Evolutionary conservation across 2,797 vertebrate species (phyloP), one percentile per base, ranked within the genome.

Genomic region (Echiichthys vipera): DNA sequence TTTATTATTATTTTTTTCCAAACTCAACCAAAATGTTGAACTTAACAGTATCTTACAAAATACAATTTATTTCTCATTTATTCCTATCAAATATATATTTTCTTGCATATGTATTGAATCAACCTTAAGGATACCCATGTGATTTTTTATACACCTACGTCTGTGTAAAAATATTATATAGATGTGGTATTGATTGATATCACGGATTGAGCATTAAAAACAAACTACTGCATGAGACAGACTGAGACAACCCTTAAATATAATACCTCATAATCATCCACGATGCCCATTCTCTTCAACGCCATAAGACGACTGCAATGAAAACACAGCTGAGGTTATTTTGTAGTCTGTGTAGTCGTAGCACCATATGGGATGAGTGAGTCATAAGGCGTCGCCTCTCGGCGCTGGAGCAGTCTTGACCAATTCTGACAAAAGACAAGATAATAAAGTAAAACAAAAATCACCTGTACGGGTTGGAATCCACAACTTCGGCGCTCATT

Each of bases 271-370:
- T 99, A 99, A 88, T 99, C 94, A 39, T 96, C 93, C 75, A 99
- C 98, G 80, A 99, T 98, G 70, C 98, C 98, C 98, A 99, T 99
- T 81, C 98, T 95, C 89, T 99, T 99, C 85, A 99, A 85, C 0
- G 98, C 98, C 98, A 99, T 99, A 30, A 99, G 93, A 30, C 98
- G 98, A 90, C 98, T 99, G 86, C 0, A 88, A 79, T 40, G 57
- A 66, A 80, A 87, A 89, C 7, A 84, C 50, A 81, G 63, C 45
- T 54, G 54, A 22, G 43, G n/a, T 84, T 77, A 90, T 22, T 36
- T 36, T 58, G 63, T 40, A 50, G 24, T 71, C 53, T 15, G 2
- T 53, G 57, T 53, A 25, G n/a, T n/a, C n/a, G n/a, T 18, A 32
- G 3, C 39, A 65, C 42, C 78, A 81, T 62, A 66, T 71, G 74